Base-by-base conservation (phyloP, 2,113 vertebrate species). In the Chloebia gouldiae region DNA sequence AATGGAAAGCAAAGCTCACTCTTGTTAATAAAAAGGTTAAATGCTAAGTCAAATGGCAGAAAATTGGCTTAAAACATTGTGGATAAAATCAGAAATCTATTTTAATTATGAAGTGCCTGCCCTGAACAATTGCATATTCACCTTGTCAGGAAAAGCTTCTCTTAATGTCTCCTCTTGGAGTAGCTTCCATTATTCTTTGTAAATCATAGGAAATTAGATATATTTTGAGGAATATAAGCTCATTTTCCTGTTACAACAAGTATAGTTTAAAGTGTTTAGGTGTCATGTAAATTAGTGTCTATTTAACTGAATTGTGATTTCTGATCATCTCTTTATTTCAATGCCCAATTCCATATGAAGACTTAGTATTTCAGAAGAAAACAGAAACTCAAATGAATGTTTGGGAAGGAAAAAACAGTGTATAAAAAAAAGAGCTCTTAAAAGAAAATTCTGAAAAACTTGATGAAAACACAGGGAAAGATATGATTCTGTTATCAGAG, bases 171-270 rank as follows among this genome's bases (percentile, higher is more conserved):
- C 88, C 79, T 96, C 60, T 95, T 90, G 75, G 85, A 93, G 85
- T 83, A 93, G 37, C 39, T 77, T 92, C 88, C 66, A 93, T 96
- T 95, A 94, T 94, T 96, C 79, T 92, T 45, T 23, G 56, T 90
- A 93, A 95, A 96, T 93, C 2, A 8, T 94, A 95, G 95, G 96
- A 96, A 96, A 96, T 95, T 68, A 93, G 79, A 75, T 28, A 49
- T 44, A 66, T 71, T 93, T 81, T 78, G 75, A 59, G 44, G 60
- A 59, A 66, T 47, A 35, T 24, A 93, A 83, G 19, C 47, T 90
- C 76, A 93, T 86, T 97, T 96, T 82, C 90, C 49, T 90, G 33
- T 90, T 80, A 88, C 19, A 85, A 56, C 6, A 77, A 88, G 33
- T 51, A 56, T 15, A 21, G 22, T 64, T 82, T 77, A 40, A 84